Conservation (phyloP, 92 coral and sea anemone genomes). For the Virgularia gustaviana region DNA sequence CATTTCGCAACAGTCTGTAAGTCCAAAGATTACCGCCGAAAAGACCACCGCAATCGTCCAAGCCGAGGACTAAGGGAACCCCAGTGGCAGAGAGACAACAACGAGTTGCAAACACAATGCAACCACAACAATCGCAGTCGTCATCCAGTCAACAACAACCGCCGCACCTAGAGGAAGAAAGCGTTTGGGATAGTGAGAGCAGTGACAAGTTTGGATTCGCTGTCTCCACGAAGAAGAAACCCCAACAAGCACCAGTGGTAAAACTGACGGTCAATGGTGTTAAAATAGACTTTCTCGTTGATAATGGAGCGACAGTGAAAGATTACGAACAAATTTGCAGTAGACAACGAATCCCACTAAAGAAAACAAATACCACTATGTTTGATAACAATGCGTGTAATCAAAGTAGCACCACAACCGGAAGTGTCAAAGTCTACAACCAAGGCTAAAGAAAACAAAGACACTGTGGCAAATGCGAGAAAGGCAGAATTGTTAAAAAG, state of each 20-base stretch:
- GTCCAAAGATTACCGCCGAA: no score
- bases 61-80: no score
- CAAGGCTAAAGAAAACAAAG: neutral
- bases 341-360: slow-evolving; percentile 8
- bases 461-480: slow-evolving; percentile 12
- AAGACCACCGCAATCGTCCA: no score
- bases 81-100: no score
- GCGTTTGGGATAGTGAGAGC: slow-evolving; percentile 32
- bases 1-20: slow-evolving; percentile 37
- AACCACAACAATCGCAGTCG: no score
- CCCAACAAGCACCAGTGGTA: slow-evolving; percentile 15
- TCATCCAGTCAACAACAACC: no score
- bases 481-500: neutral
- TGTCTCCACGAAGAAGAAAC: slow-evolving; percentile 20
- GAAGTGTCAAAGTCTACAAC: neutral
- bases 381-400: slow-evolving; percentile 22
- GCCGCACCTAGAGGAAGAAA: no score
- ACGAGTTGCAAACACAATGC: no score
- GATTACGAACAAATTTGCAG: slow-evolving; percentile 27
- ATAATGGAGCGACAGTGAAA: slow-evolving; percentile 39
- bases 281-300: slow-evolving; percentile 22
- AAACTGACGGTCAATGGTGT: slow-evolving; percentile 17
- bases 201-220: slow-evolving; percentile 27
- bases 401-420: slow-evolving; percentile 9
- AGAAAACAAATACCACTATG: slow-evolving; percentile 24